Percentiles rank a stretch among this genome's conserved stretches.
phyloP scores from a whole-genome alignment of 2,113 vertebrate species.

The Pedetes capensis region DNA sequence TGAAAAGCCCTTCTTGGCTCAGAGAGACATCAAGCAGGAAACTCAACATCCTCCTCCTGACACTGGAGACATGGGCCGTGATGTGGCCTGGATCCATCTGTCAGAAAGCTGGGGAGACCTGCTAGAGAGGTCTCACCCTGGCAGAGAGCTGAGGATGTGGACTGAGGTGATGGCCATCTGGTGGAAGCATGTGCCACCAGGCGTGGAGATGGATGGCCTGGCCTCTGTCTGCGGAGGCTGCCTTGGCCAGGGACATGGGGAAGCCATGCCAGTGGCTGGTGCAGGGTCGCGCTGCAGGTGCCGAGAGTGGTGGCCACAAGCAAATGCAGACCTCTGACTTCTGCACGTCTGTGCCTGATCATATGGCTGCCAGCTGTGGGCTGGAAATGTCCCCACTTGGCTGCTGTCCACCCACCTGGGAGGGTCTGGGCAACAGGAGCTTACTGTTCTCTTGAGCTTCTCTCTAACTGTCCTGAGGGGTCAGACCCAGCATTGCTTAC shows the following conservation, averaged over 20 bases:
- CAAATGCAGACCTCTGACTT: constrained; percentile 75
- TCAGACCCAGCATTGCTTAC: background rate
- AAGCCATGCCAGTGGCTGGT: constrained; percentile 18
- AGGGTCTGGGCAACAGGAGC: background rate
- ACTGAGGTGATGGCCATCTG: constrained; percentile 48
- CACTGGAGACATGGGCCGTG: background rate
- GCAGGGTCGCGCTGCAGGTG: constrained; percentile 62
- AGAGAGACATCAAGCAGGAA: background rate
- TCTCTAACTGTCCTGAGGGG: background rate
- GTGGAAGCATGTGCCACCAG: background rate
- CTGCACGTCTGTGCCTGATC: constrained; percentile 57
- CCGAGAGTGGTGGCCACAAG: constrained; percentile 77
- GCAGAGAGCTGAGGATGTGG: constrained; percentile 6
- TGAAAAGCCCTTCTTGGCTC: constrained; percentile 29
- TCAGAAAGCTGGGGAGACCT: constrained; percentile 43
- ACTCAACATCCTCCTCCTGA: background rate
- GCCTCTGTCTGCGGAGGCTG: constrained; percentile 67
- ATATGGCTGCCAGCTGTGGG: constrained; percentile 60
- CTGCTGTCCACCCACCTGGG: background rate
- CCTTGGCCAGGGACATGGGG: constrained; percentile 72
- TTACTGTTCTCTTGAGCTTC: background rate
- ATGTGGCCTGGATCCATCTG: background rate
- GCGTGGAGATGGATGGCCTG: constrained; percentile 63
- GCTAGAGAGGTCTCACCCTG: background rate
- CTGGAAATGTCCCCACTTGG: background rate